Percentiles rank a stretch among this genome's conserved stretches.
Evolutionary conservation across 2,888 invertebrate genomes (phyloP).

Genomic region (Schizotus pectinicornis): DNA sequence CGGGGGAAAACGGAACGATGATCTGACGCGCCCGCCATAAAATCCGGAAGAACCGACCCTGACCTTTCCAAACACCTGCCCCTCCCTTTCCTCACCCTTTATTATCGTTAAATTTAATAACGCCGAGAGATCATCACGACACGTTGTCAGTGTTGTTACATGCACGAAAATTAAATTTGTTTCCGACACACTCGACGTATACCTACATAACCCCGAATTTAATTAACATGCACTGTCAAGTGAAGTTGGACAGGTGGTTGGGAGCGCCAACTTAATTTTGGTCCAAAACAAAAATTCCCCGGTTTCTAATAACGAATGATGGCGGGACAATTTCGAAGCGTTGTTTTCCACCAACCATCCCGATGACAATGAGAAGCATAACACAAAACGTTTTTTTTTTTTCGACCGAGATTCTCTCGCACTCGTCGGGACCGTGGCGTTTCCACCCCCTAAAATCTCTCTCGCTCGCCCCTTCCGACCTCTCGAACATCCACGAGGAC

Average conservation of each 20-base stretch:
- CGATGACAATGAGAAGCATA: too few species aligned
- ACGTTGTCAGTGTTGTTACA: conserved; percentile 16
- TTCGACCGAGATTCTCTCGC: too few species aligned
- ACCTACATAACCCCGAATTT: conserved; percentile 11
- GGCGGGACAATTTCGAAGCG: too few species aligned
- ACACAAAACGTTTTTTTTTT: too few species aligned
- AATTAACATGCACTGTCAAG: conserved; percentile 19
- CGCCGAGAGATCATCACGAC: conserved; percentile 17
- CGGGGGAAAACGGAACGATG: too few species aligned
- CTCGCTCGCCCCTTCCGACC: too few species aligned
- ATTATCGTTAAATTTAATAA: conserved; percentile 23
- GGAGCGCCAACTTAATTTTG: not conserved
- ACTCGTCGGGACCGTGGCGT: too few species aligned
- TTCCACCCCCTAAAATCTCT: too few species aligned
- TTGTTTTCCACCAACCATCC: too few species aligned
- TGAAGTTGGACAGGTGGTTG: not conserved
- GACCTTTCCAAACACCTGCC: not conserved
- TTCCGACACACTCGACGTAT: conserved; percentile 9
- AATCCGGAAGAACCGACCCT: not conserved
- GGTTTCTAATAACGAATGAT: too few species aligned
- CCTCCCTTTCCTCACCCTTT: not conserved
- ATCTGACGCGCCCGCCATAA: too few species aligned
- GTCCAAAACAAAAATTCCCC: not conserved
- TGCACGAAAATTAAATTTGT: conserved; percentile 25
- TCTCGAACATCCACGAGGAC: conserved; percentile 1